phyloP scores from a whole-genome alignment of 2,888 invertebrate species.

The Sphaerophoria taeniata region DNA sequence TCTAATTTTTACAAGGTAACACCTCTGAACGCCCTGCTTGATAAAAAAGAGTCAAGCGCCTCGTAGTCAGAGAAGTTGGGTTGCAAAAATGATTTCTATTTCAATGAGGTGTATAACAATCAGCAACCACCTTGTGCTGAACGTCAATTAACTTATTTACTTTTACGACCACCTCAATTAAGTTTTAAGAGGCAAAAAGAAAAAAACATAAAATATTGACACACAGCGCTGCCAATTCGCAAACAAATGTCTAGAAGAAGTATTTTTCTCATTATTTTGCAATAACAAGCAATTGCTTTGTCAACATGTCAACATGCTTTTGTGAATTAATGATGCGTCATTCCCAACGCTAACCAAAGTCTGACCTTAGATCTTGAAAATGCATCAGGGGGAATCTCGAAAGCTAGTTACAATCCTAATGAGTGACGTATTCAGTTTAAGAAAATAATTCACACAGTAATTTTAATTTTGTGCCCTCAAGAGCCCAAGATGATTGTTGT shows the following conservation, averaged over 20 bases:
- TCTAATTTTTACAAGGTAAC: constrained; percentile 33
- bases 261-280: background rate
- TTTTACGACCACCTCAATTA: background rate
- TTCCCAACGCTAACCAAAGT: constrained; percentile 49
- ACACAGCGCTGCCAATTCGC: constrained; percentile 1
- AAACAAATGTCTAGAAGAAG: constrained; percentile 1
- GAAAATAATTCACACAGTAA: background rate
- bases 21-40: background rate
- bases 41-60: background rate
- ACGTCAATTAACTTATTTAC: background rate
- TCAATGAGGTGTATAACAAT: no score
- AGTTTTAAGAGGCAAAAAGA: background rate
- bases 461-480: background rate
- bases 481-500: background rate
- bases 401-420: no score
- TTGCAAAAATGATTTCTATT: background rate
- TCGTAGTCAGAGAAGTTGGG: background rate
- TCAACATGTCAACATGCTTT: constrained; percentile 30
- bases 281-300: constrained; percentile 18
- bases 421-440: no score
- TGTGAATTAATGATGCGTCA: constrained; percentile 29
- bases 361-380: constrained; percentile 43
- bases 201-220: background rate
- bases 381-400: background rate
- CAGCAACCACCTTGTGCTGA: no score